Evolutionary conservation across 2,888 invertebrate genomes (phyloP), one percentile per base, ranked within the genome.

Genomic region (Drosophila nigritarsus): DNA sequence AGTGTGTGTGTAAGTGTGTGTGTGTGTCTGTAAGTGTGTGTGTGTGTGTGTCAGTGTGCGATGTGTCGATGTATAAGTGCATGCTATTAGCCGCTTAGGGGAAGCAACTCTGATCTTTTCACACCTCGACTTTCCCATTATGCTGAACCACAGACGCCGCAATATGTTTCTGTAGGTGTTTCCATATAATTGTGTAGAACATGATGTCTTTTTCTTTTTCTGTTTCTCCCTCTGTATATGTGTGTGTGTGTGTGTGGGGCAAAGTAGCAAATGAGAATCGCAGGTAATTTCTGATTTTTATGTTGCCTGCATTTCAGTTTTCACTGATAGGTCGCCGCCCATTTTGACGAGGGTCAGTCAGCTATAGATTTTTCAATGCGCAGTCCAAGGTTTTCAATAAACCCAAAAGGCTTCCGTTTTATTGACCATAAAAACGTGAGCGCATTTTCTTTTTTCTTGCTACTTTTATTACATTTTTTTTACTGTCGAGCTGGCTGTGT

Each of bases 351-450:
- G 76, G 86, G 83, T 56, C 55, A 38, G 38, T 65, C 72, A 65
- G 54, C 51, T 38, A 73, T 71, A 83, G 84, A 90, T 80, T 83
- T 65, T 68, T 61, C 78, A 83, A 83, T 74, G 83, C 70, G 63
- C 87, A 76, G 65, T 78, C 70, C 65, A 83, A 81, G 70, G 90
- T 84, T 75, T 89, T 86, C 85, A 78, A 73, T 87, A 73, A 75
- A 72, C 87, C 68, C 78, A 75, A 90, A 89, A 71, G 86, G 79
- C 66, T 73, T 60, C 42, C 79, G 15, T 81, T 78, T 86, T 83
- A 86, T 90, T 83, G 86, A 72, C 87, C 90, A 89, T 86, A 90
- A 89, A 45, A 90, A 76, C 68, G 72, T 51, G 64, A 69, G 66
- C 24, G 40, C 48, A 13, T 63, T 62, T 29, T 48, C 24, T 58